Evolutionary conservation across 1,140 invertebrate genomes (phyloP), one percentile per base, ranked within the genome.

Genomic region (fruit fly (Drosophila melanogaster)): DNA sequence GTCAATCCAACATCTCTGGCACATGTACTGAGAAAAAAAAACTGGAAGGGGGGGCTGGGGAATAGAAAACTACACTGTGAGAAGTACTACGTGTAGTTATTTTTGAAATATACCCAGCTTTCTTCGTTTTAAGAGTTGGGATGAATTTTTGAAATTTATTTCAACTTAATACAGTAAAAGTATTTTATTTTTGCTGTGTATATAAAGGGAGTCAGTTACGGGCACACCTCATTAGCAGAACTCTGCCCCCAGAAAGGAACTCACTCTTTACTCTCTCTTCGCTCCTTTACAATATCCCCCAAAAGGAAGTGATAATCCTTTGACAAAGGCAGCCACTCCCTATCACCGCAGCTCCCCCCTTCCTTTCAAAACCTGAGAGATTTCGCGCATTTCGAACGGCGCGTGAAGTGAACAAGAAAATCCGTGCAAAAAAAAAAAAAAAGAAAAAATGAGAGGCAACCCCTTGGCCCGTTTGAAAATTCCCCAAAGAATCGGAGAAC

Each of bases 271-370:
- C 51, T 8, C n/a, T 8, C n/a, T 12, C 12, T 40, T 12, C 33
- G 24, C 43, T 46, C 22, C 17, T 40, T 5, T 43, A 30, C 43
- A 59, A 60, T 62, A 8, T 46, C 41, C 50, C 61, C 38, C 30
- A 44, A 79, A 60, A 81, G 61, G 65, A 81, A 85, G 80, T 85
- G 85, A 69, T 90, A 90, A 90, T 90, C 87, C 87, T 90, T 90
- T 90, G 70, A 90, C 87, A 90, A 90, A 90, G 64, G 76, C 74
- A 56, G 40, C 58, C 33, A 37, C 61, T 46, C 24, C 22, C 37
- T 43, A 40, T n/a, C 24, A 47, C 14, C 22, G 44, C 46, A 8
- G 14, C 7, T 33, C 47, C 47, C 24, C n/a, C n/a, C 10, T 12
- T 33, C 26, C 46, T 55, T 26, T 10, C 4, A 40, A 64, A 47